Evolutionary conservation across 2,888 invertebrate genomes (phyloP), one percentile per base, ranked within the genome.

Genomic region (Nymphalis polychloros): DNA sequence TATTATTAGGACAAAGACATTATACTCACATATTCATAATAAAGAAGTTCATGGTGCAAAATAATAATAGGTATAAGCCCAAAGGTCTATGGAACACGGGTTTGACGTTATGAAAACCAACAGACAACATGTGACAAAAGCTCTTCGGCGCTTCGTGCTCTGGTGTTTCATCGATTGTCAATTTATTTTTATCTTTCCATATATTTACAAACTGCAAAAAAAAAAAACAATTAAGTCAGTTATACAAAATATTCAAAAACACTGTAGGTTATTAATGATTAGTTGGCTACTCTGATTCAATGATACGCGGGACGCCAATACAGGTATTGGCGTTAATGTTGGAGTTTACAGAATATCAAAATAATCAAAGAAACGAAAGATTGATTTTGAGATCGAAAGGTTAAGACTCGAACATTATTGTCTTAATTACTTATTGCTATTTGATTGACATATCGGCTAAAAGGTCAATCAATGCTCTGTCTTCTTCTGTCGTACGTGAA

Each of bases 11-110:
- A 6, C 5, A 31, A 31, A 6, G 5, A 31, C 6, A n/a, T 31
- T 35, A 85, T 78, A 88, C 92, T 89, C 76, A 92, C 92, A 87
- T 71, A 6, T 79, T 76, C 91, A 92, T 90, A n/a, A 80, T 79
- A 13, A 84, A 75, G 62, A 87, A 88, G 27, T 85, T 88, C 57
- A 83, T 78, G 0, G 72, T 68, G 59, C 87, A 85, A 1, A 90
- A 82, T 23, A 89, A 73, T 1, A 77, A 64, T 0, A 91, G 68
- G 23, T 85, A 79, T 0, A 81, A 68, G 0, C 79, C 76, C 2
- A 90, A 72, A 0, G 91, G 92, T 63, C 81, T 88, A 41, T 71
- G 78, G 63, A 90, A 90, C 85, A 92, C 84, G 0, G 90, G 88
- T 60, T 89, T 91, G 0, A 85, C 79, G 60, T 90, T 90, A 6